phyloP scores from a whole-genome alignment of 2,888 invertebrate genomes.

The Tribolium freemani region DNA sequence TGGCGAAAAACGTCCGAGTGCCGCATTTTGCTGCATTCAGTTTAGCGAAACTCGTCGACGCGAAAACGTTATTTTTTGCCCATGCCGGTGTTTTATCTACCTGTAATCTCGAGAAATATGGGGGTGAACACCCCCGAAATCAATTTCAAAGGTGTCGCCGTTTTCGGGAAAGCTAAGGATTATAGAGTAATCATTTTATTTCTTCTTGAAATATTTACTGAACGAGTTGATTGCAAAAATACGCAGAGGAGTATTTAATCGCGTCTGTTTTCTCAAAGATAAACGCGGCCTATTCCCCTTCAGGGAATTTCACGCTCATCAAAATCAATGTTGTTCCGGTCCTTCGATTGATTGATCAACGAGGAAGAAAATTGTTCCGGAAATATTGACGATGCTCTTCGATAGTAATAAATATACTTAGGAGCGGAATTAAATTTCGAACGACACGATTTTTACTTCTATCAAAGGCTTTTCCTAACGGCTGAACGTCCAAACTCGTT shows the following conservation, averaged over 20 bases:
- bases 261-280: slow-evolving; percentile 18
- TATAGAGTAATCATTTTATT: background rate
- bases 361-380: slow-evolving; percentile 14
- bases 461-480: background rate
- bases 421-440: background rate
- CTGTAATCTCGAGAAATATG: slow-evolving; percentile 55
- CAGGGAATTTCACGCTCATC: slow-evolving; percentile 20
- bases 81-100: slow-evolving; percentile 58
- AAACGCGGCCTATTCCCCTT: slow-evolving; percentile 7
- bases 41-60: slow-evolving; percentile 28
- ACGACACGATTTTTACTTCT: background rate
- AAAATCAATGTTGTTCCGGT: slow-evolving; percentile 26
- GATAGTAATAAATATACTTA: slow-evolving; percentile 8
- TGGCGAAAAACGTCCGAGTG: slow-evolving; percentile 18
- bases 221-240: background rate
- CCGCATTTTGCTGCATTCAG: slow-evolving; percentile 37
- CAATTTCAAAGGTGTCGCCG: slow-evolving; percentile 42
- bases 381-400: slow-evolving; percentile 11
- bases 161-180: slow-evolving; percentile 15
- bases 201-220: background rate
- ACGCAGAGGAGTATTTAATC: background rate
- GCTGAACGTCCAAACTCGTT: background rate
- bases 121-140: slow-evolving; percentile 30
- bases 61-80: slow-evolving; percentile 9
- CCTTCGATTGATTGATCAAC: slow-evolving; percentile 21